Percentiles rank a stretch among this genome's conserved stretches.
Conservation (phyloP, 2,113 vertebrate genomes). For the Chaetops frenatus region DNA sequence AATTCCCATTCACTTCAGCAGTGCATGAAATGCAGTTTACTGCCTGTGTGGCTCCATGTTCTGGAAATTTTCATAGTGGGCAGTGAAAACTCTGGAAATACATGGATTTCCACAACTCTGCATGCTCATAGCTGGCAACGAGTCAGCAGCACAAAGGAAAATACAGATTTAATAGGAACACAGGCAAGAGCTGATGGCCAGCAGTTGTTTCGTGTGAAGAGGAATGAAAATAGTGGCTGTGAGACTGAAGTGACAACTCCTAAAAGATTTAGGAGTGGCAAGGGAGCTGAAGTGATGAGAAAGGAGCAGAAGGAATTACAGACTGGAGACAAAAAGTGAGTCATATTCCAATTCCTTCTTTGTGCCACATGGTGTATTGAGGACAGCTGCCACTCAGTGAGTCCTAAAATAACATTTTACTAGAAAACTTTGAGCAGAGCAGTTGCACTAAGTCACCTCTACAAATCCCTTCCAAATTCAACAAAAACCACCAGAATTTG, state of each 20-base stretch:
- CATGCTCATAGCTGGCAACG: accelerated
- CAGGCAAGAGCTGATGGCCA: background rate
- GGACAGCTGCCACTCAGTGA: background rate
- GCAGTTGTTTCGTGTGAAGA: background rate
- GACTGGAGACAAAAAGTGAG: background rate
- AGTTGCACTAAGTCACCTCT: background rate
- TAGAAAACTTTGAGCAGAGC: background rate
- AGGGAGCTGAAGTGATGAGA: background rate
- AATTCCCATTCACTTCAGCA: background rate
- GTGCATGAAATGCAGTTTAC: background rate
- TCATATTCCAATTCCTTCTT: background rate
- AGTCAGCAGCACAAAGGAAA: background rate
- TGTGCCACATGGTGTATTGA: background rate
- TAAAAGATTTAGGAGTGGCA: background rate
- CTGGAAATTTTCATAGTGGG: background rate
- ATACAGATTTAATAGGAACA: background rate
- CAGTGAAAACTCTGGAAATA: background rate
- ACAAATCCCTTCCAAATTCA: background rate
- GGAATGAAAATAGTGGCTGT: background rate
- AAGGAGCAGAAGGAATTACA: background rate
- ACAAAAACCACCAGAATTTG: background rate
- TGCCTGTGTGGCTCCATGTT: background rate
- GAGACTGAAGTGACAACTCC: background rate
- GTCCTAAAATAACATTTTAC: background rate
- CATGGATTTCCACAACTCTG: background rate